Evolutionary conservation across 2,113 vertebrate genomes (phyloP).

Genomic region (Loxodonta africana): DNA sequence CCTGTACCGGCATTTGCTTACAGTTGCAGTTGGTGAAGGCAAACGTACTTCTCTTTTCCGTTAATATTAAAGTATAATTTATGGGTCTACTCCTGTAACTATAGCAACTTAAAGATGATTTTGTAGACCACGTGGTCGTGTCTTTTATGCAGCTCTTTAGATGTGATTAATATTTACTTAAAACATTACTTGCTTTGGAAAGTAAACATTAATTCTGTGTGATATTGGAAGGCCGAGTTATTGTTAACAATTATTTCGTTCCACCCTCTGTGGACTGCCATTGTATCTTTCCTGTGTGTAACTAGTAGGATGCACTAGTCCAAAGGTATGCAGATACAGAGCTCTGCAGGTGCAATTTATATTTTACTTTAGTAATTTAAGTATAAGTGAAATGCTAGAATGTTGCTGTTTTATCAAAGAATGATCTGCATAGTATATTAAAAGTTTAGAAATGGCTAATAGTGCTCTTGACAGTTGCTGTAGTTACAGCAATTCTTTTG

Average conservation of each 20-base stretch:
- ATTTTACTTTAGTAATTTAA: not conserved
- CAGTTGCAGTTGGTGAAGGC: conserved; percentile 83
- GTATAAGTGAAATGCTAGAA: conserved; percentile 51
- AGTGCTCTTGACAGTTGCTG: conserved; percentile 4
- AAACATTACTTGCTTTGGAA: not conserved
- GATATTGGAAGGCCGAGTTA: not conserved
- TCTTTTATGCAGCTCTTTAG: conserved; percentile 55
- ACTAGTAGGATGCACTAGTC: not conserved
- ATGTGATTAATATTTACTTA: conserved; percentile 62
- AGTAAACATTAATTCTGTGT: not conserved
- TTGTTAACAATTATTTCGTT: not conserved
- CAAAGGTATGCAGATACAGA: not conserved
- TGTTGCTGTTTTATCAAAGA: not conserved
- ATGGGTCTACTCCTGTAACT: conserved; percentile 60
- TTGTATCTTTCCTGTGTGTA: not conserved
- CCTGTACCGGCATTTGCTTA: conserved; percentile 85
- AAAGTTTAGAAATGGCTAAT: conserved; percentile 42
- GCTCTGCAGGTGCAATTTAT: not conserved
- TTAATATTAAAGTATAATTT: conserved; percentile 74
- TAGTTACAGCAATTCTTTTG: conserved; percentile 50
- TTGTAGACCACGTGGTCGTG: conserved; percentile 53
- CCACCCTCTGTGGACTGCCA: not conserved
- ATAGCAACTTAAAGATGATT: conserved; percentile 73
- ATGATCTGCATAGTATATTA: not conserved
- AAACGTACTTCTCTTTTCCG: conserved; percentile 60